Base-by-base conservation (phyloP, 2,888 invertebrate species). In the Hyposoter didymator region DNA sequence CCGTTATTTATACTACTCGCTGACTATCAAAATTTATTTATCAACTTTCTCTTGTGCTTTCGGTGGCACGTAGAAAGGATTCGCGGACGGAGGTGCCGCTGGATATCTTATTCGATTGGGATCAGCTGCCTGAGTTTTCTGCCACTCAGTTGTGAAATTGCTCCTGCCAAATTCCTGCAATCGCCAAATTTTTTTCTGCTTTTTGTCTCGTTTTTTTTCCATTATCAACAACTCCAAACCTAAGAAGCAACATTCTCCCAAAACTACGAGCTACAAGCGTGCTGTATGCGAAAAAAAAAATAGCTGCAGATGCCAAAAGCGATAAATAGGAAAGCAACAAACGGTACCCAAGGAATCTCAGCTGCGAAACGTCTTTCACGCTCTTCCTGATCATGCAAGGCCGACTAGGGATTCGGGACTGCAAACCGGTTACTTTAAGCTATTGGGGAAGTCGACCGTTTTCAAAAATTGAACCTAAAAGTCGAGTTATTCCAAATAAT, bases 41-140 rank as follows among this genome's bases (percentile, higher is more conserved):
- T 66, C 62, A 39, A 47, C 17, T 76, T 89, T 91, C 92, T 89
- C 90, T 86, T 32, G 73, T 2, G 32, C 14, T 35, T 74, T 78
- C 28, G 45, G 35, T 8, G 62, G 8, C 12, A n/a, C 28, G 47
- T 73, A 74, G 62, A 83, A 83, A 19, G 83, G 62, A 62, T 78
- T 66, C 1, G 73, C 22, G 8, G 59, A 12, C 1, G 73, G 28
- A 10, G 55, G 32, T 1, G 39, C 22, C 1, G 12, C 12, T 49
- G 66, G 39, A 39, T 39, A 66, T 39, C 8, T 66, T 35, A 66
- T n/a, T 66, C 66, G 35, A n/a, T 66, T 2, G 17, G 39, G 19
- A 6, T 66, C 66, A n/a, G 7, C 52, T 35, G 52, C 59, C 14
- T 59, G 59, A 2, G 28, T 0, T 28, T 12, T 59, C 5, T 28